Evolutionary conservation across 2,888 invertebrate genomes (phyloP).

Genomic region (Aspidapion aeneum): DNA sequence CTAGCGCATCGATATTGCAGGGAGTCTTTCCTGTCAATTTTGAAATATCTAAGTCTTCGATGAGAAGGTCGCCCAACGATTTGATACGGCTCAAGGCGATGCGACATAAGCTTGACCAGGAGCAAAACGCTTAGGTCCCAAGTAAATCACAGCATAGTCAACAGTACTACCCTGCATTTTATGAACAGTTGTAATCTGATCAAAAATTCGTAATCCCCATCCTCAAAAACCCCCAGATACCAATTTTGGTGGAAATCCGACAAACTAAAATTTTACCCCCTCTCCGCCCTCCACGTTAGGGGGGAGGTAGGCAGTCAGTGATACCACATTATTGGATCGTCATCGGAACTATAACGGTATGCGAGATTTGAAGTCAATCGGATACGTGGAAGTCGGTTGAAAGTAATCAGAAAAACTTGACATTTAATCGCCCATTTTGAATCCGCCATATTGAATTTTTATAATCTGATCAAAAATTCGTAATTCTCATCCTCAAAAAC

Average conservation of each 20-base stretch:
- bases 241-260: neutral
- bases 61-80: too few species aligned
- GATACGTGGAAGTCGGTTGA: neutral
- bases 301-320: neutral
- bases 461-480: neutral
- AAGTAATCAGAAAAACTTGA: neutral
- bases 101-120: too few species aligned
- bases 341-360: neutral
- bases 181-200: too few species aligned
- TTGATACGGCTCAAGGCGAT: too few species aligned
- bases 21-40: too few species aligned
- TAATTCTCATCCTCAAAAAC: neutral
- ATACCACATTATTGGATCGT: too few species aligned
- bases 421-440: neutral
- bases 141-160: too few species aligned
- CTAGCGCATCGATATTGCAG: too few species aligned
- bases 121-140: too few species aligned
- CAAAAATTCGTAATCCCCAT: neutral
- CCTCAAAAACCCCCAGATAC: neutral
- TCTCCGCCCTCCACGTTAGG: neutral
- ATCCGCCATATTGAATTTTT: neutral
- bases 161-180: too few species aligned
- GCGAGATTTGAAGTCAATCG: neutral
- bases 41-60: too few species aligned
- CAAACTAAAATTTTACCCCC: neutral